A percentile compares a stretch with the other conserved stretches of the same genome.
Evolutionary conservation across 1,140 invertebrate genomes (phyloP).

Genomic region (Ceratina australensis): DNA sequence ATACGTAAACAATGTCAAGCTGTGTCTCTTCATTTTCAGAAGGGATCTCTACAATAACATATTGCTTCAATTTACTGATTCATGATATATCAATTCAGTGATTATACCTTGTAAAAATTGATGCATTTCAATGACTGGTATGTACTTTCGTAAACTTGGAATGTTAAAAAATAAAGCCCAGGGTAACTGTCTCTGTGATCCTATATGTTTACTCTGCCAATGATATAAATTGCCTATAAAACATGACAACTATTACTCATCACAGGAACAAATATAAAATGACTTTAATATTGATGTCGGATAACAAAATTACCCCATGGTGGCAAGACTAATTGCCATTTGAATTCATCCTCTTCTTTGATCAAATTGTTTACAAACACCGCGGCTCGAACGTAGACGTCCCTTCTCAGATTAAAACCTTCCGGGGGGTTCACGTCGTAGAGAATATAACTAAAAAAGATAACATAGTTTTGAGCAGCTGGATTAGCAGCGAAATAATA

Average conservation of each 20-base stretch:
- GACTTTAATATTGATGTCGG: constrained; percentile 4
- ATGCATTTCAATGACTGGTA: constrained; percentile 93
- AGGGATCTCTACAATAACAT: constrained; percentile 66
- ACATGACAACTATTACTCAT: neutral
- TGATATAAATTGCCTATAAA: constrained; percentile 85
- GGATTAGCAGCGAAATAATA: neutral
- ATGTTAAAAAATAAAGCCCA: constrained; percentile 96
- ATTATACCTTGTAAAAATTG: constrained; percentile 86
- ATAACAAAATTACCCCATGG: constrained; percentile 86
- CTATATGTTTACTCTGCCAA: constrained; percentile 86
- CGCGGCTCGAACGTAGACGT: constrained; percentile 96
- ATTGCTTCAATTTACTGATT: too few relatives aligned
- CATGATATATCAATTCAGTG: too few relatives aligned
- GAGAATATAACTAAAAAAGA: constrained; percentile 84
- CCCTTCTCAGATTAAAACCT: constrained; percentile 97
- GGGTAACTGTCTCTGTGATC: constrained; percentile 80
- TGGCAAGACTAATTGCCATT: constrained; percentile 88
- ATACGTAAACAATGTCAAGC: constrained; percentile 88
- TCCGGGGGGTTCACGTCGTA: constrained; percentile 97
- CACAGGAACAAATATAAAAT: constrained; percentile 10
- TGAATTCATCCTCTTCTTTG: constrained; percentile 77
- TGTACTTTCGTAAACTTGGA: constrained; percentile 87
- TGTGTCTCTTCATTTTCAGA: constrained; percentile 74
- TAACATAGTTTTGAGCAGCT: neutral
- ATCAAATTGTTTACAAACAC: constrained; percentile 86